Conservation (phyloP, 2,113 vertebrate genomes). For the Oreochromis tanganicae region DNA sequence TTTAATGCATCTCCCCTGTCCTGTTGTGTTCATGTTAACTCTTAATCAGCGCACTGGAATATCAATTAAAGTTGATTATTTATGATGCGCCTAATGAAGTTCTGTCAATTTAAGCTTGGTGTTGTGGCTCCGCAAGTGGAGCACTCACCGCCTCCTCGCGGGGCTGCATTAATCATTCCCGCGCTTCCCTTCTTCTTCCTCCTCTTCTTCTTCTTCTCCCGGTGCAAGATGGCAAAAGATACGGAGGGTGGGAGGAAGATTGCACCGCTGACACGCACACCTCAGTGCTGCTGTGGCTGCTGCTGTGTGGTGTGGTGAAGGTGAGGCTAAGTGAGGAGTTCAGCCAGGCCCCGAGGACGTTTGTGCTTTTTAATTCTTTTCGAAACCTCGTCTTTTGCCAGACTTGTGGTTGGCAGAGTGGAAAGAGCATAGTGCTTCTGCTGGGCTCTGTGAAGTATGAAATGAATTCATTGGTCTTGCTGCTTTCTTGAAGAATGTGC, state of each 20-base stretch:
- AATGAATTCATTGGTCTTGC: slow-evolving; percentile 41
- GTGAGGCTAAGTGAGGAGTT: slow-evolving; percentile 37
- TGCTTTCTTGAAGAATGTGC: slow-evolving; percentile 46
- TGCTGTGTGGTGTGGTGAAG: slow-evolving; percentile 7
- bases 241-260: background rate
- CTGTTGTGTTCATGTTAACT: slow-evolving; percentile 40
- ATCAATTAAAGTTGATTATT: slow-evolving; percentile 62
- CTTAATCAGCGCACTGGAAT: slow-evolving; percentile 43
- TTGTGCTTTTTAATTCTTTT: slow-evolving; percentile 11
- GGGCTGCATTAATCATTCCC: slow-evolving; percentile 30
- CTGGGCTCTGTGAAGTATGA: slow-evolving; percentile 44
- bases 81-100: slow-evolving; percentile 45
- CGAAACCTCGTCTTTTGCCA: background rate
- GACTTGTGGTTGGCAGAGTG: slow-evolving; percentile 32
- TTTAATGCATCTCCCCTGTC: slow-evolving; percentile 41
- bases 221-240: background rate
- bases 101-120: slow-evolving; percentile 28
- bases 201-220: background rate
- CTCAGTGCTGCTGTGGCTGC: background rate
- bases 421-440: slow-evolving; percentile 21
- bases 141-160: slow-evolving; percentile 14
- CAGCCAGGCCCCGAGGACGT: background rate
- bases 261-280: background rate
- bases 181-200: background rate
- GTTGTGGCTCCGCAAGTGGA: background rate